Base-by-base conservation (phyloP, 2,797 vertebrate genomes). In the Forpus xanthops region DNA sequence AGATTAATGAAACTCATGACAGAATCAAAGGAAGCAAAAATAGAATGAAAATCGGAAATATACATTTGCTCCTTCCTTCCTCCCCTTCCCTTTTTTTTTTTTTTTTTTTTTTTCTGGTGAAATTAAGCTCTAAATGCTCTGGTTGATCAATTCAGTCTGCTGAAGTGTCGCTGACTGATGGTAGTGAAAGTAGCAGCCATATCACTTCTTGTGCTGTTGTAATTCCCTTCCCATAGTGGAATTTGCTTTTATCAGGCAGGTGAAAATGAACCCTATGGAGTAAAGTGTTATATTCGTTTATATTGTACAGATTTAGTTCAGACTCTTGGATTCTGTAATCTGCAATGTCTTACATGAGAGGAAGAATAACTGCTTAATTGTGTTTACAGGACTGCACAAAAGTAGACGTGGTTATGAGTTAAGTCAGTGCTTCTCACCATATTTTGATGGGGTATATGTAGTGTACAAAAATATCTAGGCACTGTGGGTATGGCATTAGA, bases 51-150 rank as follows among this genome's bases (percentile, higher is more conserved):
- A 15, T 42, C 18, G 12, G 71, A 89, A 89, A 79, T 15, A 12
- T 15, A 4, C 9, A 5, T 78, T 80, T 85, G 8, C 10, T 82
- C 66, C 15, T 21, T 82, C 66, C 15, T 21, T 9, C 3, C 4
- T 1, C 5, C 1, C 3, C 5, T 4, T 3, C 15, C 30, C 30
- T 8, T 8, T 9, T 17, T 11, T 8, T 30, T 9, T 65, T 79
- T 28, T 31, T 68, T 39, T 39, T 12, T 39, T 39, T 92, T 42
- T 58, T 45, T 45, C 10, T 27, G 28, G 24, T 31, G n/a, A 53
- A 85, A 65, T 44, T 58, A 11, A 65, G 7, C 49, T 80, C 55
- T 17, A 39, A 55, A 25, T 56, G 16, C 28, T 89, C 87, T 33
- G 52, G 18, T 76, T 56, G 30, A 45, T 90, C 42, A 9, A 9